Evolutionary conservation across 2,888 invertebrate genomes (phyloP), one percentile per base, ranked within the genome.

Genomic region (Melanargia galathea): DNA sequence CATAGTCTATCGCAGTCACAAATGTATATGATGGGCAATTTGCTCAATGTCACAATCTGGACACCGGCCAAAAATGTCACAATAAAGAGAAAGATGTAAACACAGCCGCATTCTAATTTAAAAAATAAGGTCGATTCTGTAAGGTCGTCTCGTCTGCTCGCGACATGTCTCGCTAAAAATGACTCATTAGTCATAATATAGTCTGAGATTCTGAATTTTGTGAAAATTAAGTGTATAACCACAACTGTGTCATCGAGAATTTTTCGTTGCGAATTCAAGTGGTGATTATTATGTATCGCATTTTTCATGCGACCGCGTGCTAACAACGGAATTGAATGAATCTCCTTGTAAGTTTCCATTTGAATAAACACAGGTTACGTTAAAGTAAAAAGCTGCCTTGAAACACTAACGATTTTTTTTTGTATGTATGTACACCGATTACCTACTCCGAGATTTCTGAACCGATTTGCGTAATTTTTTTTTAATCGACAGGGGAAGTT

Each of bases 11-110:
- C 40, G 40, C 64, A 64, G 65, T 67, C 66, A 62, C 67, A 66
- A 62, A 65, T 68, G 62, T 75, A 77, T 77, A 74, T 75, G 78
- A 80, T 76, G 73, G 74, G 71, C 72, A 78, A 80, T 80, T 79
- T 81, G 80, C 82, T 81, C 78, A 83, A 80, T 81, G 82, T 79
- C 77, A 76, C 82, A 78, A 81, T 80, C 81, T 87, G 87, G 87
- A 84, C 77, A 76, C 69, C 71, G 73, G 88, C 87, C 89, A 88
- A 83, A 82, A 84, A 82, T 87, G 83, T 83, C 85, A 86, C 85
- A 87, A 87, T 86, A 85, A 82, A 80, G 82, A 80, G 85, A 85
- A 84, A 86, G 84, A 87, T 87, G 86, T 89, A 88, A 89, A 89
- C 87, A 87, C 82, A 85, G 83, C 79, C 86, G 85, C 85, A 89